These are phyloP conservation scores for Eilema caniola DNA, from an alignment of 2,888 invertebrate species.

Conservation along the genomic window DNA sequence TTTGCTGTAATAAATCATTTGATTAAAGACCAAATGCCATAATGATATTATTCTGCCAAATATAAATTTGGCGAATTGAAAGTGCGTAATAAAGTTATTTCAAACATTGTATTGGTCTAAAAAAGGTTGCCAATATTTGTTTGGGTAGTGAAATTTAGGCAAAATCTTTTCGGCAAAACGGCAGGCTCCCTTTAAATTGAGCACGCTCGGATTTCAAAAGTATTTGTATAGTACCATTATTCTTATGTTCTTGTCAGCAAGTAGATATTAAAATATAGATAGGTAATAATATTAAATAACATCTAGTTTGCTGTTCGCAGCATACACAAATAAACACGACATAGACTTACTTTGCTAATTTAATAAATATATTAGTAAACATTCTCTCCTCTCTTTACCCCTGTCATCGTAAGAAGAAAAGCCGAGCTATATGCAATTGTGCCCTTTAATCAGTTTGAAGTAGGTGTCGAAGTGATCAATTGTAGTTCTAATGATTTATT, in stretches of 20 bases:
- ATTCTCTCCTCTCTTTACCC: slow-evolving; percentile 23
- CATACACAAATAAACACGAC: slow-evolving; percentile 26
- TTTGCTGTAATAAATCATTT: too few relatives aligned
- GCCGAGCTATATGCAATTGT: slow-evolving; percentile 17
- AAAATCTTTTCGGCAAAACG: too few relatives aligned
- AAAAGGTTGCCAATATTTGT: too few relatives aligned
- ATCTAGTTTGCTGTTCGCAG: slow-evolving; percentile 21
- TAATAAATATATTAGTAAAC: slow-evolving; percentile 39
- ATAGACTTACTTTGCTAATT: slow-evolving; percentile 31
- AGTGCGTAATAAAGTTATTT: too few relatives aligned
- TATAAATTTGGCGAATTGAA: too few relatives aligned
- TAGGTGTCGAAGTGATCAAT: slow-evolving; percentile 24
- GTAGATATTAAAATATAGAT: slow-evolving; percentile 24
- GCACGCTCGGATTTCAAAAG: background rate
- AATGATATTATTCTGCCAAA: too few relatives aligned
- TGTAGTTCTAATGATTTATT: slow-evolving; percentile 13
- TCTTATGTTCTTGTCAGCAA: slow-evolving; percentile 17
- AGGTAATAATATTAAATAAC: slow-evolving; percentile 22
- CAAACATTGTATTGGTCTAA: too few relatives aligned
- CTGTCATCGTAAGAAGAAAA: slow-evolving; percentile 20
- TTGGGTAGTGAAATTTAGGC: too few relatives aligned
- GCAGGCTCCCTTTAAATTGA: background rate
- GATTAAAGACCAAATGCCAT: too few relatives aligned
- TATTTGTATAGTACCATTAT: slow-evolving; percentile 12
- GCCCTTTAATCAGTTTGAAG: slow-evolving; percentile 19